A percentile compares a stretch with the other conserved stretches of the same genome.
phyloP scores from a whole-genome alignment of 2,797 vertebrate genomes.

The Myripristis murdjan region DNA sequence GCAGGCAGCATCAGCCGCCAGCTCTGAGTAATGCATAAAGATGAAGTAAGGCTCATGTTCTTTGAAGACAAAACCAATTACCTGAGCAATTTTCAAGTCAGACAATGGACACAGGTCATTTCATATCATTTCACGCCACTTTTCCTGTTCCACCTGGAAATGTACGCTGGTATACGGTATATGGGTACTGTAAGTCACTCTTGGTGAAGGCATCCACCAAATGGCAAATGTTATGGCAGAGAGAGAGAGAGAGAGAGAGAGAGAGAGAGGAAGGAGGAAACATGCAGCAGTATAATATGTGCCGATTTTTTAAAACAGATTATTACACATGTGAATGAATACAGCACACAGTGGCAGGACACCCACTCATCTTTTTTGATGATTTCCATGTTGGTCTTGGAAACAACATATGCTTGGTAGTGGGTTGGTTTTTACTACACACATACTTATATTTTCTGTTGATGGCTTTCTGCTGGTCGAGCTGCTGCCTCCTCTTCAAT shows the following conservation, averaged over 20 bases:
- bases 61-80: constrained; percentile 72
- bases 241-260: neutral
- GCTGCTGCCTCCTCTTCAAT: too few species aligned
- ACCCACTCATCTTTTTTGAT: neutral
- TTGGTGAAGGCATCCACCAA: neutral
- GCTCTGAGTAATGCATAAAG: constrained; percentile 64
- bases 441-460: too few species aligned
- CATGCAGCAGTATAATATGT: constrained; percentile 7
- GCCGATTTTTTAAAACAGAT: constrained; percentile 24
- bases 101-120: constrained; percentile 57
- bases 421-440: neutral
- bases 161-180: constrained; percentile 15
- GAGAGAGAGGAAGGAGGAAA: neutral
- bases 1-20: constrained; percentile 40
- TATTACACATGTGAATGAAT: constrained; percentile 26
- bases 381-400: neutral
- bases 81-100: constrained; percentile 57
- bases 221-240: neutral
- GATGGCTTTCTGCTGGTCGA: too few species aligned
- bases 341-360: constrained; percentile 17
- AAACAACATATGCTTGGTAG: neutral
- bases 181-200: neutral
- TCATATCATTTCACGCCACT: constrained; percentile 56
- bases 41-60: constrained; percentile 43
- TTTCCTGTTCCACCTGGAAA: constrained; percentile 34